These are phyloP conservation scores for Dascillus cervinus DNA, from an alignment of 2,888 invertebrate genomes.

Conservation along the genomic window DNA sequence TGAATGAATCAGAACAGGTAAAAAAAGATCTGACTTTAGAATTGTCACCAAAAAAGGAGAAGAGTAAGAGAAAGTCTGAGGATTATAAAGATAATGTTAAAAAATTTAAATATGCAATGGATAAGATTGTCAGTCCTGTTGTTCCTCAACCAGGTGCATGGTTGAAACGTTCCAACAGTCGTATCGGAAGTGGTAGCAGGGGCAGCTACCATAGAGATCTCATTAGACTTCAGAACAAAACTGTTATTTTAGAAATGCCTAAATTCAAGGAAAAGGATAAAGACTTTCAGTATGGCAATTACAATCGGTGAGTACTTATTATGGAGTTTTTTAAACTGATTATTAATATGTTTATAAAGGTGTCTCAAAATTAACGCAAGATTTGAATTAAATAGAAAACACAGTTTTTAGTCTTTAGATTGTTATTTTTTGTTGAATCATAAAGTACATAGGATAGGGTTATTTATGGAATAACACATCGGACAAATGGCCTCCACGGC, in stretches of 20 bases:
- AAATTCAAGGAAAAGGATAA: conserved; percentile 69
- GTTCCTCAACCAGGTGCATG: conserved; percentile 84
- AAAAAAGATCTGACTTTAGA: conserved; percentile 26
- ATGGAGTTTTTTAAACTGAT: not conserved
- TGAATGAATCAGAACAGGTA: conserved; percentile 28
- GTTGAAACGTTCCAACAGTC: conserved; percentile 50
- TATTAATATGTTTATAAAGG: too few relatives aligned
- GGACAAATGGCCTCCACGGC: too few relatives aligned
- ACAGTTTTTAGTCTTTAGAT: too few relatives aligned
- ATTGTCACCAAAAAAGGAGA: conserved; percentile 42
- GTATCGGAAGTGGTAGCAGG: conserved; percentile 18
- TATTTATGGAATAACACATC: too few relatives aligned
- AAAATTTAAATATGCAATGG: conserved; percentile 62
- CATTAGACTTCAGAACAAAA: conserved; percentile 39
- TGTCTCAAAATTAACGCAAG: too few relatives aligned
- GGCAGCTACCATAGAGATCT: conserved; percentile 35
- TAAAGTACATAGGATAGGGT: not conserved
- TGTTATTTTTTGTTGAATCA: not conserved
- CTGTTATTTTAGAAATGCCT: conserved; percentile 47
- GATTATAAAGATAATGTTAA: conserved; percentile 50
- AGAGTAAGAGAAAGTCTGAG: conserved; percentile 51
- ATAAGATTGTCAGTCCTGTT: conserved; percentile 88
- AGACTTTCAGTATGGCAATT: conserved; percentile 91
- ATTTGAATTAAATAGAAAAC: too few relatives aligned
- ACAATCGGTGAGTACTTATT: conserved; percentile 71